Base-by-base conservation (phyloP, 2,797 vertebrate species). In the Cossypha dichroa region DNA sequence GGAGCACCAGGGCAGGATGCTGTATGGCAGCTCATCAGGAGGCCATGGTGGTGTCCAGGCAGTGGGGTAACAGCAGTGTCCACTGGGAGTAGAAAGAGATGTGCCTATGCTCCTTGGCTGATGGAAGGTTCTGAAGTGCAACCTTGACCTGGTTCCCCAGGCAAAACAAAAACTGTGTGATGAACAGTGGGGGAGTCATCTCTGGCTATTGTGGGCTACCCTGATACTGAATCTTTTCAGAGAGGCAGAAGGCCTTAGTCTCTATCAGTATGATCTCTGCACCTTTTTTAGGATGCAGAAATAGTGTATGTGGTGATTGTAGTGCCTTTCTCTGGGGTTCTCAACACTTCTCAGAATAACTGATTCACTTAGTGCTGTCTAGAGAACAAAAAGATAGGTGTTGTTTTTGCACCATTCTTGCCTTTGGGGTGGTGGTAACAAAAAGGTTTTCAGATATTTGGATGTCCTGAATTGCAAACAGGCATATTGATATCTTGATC, bases 1-100 rank as follows among this genome's bases (percentile, higher is more conserved):
- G 29, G 18, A 16, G 36, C 36, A 38, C 36, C 73, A 56, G 43
- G n/a, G n/a, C 48, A 51, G 29, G 17, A 16, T 63, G 56, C 1
- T 1, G 26, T 14, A 1, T 4, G 12, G 66, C 62, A 67, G 59
- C 77, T 70, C 28, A 1, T 15, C 19, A 10, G 82, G 46, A 25
- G 67, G 28, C 46, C 0, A 0, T 21, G 11, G 31, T n/a, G 33
- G 4, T 49, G n/a, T 68, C 40, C 51, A 45, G 40, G 41, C 28
- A 40, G 28, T 21, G 45, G 15, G 38, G 52, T 59, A 15, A 28
- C 2, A 11, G 75, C n/a, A 70, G 7, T 3, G 29, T 58, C 33
- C 18, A 0, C 28, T 34, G 21, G 48, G 12, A 51, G 12, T 23
- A 36, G 29, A 51, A 49, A 79, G 55, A 49, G 60, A 38, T 46